Percentiles rank a stretch among this genome's conserved stretches.
These are phyloP conservation scores for Acrocephalus arundinaceus DNA, from an alignment of 2,113 vertebrate genomes.

Conservation along the genomic window DNA sequence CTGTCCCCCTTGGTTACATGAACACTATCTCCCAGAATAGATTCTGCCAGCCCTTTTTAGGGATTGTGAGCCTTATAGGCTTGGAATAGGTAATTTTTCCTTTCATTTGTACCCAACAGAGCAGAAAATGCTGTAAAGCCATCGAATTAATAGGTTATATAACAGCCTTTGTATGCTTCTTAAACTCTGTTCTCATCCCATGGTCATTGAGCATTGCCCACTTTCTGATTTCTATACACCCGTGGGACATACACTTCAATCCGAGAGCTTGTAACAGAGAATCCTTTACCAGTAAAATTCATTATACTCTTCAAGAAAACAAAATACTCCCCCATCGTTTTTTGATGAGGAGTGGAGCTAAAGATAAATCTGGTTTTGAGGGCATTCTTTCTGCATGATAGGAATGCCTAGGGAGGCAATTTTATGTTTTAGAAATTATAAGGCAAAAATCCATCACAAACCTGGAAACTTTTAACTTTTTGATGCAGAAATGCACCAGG, in stretches of 20 bases:
- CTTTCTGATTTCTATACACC: neutral
- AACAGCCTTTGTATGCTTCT: neutral
- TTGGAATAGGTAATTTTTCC: slow-evolving; percentile 45
- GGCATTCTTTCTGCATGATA: neutral
- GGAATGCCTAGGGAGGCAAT: neutral
- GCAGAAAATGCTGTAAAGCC: slow-evolving; percentile 46
- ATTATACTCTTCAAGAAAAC: neutral
- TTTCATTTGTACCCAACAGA: slow-evolving; percentile 48
- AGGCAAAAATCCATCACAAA: neutral
- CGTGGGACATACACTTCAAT: neutral
- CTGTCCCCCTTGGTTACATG: neutral
- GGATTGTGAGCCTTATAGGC: neutral
- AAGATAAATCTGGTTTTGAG: neutral
- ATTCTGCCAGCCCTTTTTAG: slow-evolving; percentile 13
- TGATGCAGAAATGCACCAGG: neutral
- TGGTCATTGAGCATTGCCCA: neutral
- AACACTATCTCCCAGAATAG: slow-evolving; percentile 10
- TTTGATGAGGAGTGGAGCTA: neutral
- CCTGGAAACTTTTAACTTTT: neutral
- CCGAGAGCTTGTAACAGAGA: neutral
- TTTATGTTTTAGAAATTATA: neutral
- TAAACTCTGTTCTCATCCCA: neutral
- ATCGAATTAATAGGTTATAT: slow-evolving; percentile 36
- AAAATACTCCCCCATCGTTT: neutral
- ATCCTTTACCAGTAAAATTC: neutral